phyloP scores from a whole-genome alignment of 2,888 invertebrate genomes.

The Tipula unca region DNA sequence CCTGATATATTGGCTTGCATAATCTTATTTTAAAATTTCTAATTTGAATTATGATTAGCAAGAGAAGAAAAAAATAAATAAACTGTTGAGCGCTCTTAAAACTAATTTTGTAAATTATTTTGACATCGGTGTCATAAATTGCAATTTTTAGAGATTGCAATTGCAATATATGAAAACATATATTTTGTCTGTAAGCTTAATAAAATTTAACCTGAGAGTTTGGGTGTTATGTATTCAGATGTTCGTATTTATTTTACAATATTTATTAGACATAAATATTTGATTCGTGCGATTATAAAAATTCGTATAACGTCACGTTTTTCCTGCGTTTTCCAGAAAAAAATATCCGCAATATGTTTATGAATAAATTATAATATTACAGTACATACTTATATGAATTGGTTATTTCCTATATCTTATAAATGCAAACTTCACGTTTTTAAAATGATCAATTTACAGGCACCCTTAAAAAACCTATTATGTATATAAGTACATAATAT shows the following conservation, averaged over 20 bases:
- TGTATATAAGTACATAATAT: background rate
- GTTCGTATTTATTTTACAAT: too few species aligned
- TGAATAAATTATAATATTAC: too few species aligned
- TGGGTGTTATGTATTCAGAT: too few species aligned
- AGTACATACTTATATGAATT: too few species aligned
- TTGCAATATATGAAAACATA: background rate
- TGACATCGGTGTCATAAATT: background rate
- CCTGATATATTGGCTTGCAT: background rate
- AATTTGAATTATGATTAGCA: background rate
- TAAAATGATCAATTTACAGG: background rate
- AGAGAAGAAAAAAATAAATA: background rate
- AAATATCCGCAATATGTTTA: background rate
- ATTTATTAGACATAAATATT: too few species aligned
- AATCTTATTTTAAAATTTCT: background rate
- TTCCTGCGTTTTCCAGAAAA: background rate
- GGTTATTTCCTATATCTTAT: background rate
- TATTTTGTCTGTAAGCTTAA: background rate
- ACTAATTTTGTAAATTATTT: background rate
- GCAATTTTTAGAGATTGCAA: background rate
- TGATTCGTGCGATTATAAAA: too few species aligned
- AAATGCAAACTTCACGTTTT: background rate
- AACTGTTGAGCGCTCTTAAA: background rate
- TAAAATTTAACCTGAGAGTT: too few species aligned
- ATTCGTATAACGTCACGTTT: background rate
- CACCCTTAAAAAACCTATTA: background rate